These are phyloP conservation scores for Drosophila takahashii DNA, from an alignment of 1,140 invertebrate genomes.

Conservation along the genomic window DNA sequence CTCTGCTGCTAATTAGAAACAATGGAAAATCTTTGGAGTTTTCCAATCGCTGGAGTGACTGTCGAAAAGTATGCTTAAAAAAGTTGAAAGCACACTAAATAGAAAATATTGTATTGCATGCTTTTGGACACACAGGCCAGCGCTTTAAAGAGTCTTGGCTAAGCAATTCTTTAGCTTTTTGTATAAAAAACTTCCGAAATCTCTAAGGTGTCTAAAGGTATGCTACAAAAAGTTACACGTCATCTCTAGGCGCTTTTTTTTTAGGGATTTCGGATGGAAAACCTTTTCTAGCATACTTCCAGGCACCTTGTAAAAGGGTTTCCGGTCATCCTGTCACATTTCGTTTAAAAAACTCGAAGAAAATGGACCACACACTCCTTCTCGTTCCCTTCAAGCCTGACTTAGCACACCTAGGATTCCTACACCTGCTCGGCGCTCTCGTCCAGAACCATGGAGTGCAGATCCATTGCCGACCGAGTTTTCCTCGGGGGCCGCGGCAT, in stretches of 20 bases:
- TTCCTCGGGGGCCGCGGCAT: constrained; percentile 89
- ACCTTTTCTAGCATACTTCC: background rate
- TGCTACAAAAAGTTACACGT: no score
- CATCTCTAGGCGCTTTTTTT: no score
- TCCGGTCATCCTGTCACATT: background rate
- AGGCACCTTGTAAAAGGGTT: background rate
- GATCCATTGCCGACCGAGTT: constrained; percentile 92
- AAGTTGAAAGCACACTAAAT: background rate
- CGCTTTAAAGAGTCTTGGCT: background rate
- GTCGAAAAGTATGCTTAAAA: background rate
- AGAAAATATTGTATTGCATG: background rate
- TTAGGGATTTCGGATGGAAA: no score
- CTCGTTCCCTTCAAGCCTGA: constrained; percentile 5
- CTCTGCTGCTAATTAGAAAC: background rate
- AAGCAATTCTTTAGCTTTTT: no score
- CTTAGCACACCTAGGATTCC: background rate
- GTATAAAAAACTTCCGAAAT: no score
- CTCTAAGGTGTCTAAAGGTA: no score
- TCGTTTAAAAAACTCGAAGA: background rate
- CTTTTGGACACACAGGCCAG: background rate
- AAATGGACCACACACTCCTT: background rate
- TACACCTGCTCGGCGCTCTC: constrained; percentile 84
- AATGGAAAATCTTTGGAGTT: background rate
- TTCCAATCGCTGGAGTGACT: background rate
- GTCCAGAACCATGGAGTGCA: constrained; percentile 89